Conservation (phyloP, 2,888 invertebrate genomes). For the Helicoverpa assulta region DNA sequence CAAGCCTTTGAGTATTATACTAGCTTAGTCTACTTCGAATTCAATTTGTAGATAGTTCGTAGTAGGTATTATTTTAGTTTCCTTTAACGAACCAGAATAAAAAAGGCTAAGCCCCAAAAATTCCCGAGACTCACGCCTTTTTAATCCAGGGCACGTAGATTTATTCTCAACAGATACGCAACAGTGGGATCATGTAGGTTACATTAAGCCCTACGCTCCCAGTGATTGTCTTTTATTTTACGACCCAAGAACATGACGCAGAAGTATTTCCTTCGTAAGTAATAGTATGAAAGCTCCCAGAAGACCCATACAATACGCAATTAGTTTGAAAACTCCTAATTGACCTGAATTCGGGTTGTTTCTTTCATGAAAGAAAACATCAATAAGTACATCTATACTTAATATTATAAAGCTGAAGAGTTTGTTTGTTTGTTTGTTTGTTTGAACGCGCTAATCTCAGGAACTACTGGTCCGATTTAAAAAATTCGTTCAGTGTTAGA, state of each 20-base stretch:
- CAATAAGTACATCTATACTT: slow-evolving; percentile 21
- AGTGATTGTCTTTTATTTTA: slow-evolving; percentile 31
- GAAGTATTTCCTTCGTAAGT: slow-evolving; percentile 17
- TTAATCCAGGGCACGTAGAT: slow-evolving; percentile 22
- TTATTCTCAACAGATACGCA: slow-evolving; percentile 6
- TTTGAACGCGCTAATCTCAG: too few relatives aligned
- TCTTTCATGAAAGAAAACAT: slow-evolving; percentile 31
- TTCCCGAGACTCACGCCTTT: background rate
- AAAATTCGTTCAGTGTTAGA: too few relatives aligned
- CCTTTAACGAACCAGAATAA: background rate
- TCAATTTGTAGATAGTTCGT: background rate
- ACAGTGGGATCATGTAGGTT: slow-evolving; percentile 14
- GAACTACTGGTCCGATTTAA: too few relatives aligned
- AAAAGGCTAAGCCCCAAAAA: background rate
- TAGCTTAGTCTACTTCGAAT: background rate
- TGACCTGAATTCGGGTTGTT: slow-evolving; percentile 20
- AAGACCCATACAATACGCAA: slow-evolving; percentile 18
- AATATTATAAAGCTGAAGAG: too few relatives aligned
- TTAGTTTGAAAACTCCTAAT: slow-evolving; percentile 36
- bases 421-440: too few relatives aligned
- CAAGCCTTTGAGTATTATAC: background rate
- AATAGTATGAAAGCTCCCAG: slow-evolving; percentile 6
- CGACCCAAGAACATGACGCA: slow-evolving; percentile 2
- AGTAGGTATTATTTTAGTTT: background rate
- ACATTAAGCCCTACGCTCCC: slow-evolving; percentile 7